Conservation (phyloP, 2,113 vertebrate species). For the Dasyornis broadbenti region DNA sequence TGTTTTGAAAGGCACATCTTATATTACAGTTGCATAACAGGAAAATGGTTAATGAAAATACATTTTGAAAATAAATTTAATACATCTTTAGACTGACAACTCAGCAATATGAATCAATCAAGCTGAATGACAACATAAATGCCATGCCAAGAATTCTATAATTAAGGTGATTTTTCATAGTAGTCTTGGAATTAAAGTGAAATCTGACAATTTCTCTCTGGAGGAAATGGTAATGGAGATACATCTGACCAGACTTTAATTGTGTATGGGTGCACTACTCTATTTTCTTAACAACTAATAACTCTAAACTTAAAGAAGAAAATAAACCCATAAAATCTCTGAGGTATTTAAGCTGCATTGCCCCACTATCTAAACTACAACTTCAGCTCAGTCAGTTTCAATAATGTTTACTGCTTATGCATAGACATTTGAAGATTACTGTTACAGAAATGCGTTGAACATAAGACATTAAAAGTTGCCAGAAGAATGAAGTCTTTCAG, state of each 20-base stretch:
- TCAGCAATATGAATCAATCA: constrained; percentile 59
- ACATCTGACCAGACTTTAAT: neutral
- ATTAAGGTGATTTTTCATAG: constrained; percentile 63
- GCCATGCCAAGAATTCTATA: constrained; percentile 16
- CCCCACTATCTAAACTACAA: neutral
- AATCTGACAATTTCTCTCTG: constrained; percentile 22
- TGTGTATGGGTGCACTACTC: neutral
- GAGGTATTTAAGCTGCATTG: neutral
- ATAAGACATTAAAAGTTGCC: neutral
- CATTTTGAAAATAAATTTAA: constrained; percentile 37
- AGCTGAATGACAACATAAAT: constrained; percentile 63
- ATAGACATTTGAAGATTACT: neutral
- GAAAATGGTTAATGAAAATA: constrained; percentile 52
- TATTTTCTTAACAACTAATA: neutral
- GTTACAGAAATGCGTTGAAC: neutral
- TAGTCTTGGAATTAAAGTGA: constrained; percentile 40
- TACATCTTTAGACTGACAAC: constrained; percentile 25
- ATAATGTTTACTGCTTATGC: neutral
- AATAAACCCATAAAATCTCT: neutral
- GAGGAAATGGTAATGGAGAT: constrained; percentile 10
- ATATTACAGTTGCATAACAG: neutral
- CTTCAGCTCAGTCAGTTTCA: neutral
- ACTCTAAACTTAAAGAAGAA: neutral
- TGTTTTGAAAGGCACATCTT: neutral
- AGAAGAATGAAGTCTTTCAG: neutral